These are phyloP conservation scores for Amphipoea oculea DNA, from an alignment of 2,888 invertebrate species.

Conservation along the genomic window DNA sequence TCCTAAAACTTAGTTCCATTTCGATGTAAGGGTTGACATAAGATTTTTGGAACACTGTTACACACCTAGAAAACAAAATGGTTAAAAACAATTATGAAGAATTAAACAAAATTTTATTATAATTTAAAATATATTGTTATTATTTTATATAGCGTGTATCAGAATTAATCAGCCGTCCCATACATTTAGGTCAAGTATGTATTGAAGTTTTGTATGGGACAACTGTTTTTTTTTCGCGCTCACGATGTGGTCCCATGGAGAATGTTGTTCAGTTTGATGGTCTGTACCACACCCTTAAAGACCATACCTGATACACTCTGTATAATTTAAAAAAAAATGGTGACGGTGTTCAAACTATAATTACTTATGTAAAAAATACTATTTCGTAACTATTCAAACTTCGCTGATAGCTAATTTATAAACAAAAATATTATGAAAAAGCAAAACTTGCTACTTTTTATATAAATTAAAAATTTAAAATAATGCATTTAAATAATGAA, in stretches of 20 bases:
- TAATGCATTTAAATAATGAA: slow-evolving; percentile 73
- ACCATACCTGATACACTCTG: not conserved
- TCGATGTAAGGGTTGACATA: slow-evolving; percentile 34
- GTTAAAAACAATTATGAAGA: not conserved
- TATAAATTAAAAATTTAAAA: slow-evolving; percentile 51
- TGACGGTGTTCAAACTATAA: slow-evolving; percentile 44
- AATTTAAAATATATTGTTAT: not conserved
- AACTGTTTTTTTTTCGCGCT: not conserved
- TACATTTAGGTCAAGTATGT: not conserved
- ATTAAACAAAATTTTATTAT: not conserved
- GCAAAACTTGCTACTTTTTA: slow-evolving; percentile 48
- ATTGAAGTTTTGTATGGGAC: not conserved
- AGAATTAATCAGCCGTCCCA: not conserved
- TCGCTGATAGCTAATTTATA: slow-evolving; percentile 50
- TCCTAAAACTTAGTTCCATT: slow-evolving; percentile 40
- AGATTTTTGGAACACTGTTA: slow-evolving; percentile 41
- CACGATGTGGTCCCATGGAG: not conserved
- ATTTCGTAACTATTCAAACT: slow-evolving; percentile 40
- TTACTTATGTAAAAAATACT: slow-evolving; percentile 27
- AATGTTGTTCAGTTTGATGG: not conserved
- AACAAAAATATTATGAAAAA: slow-evolving; percentile 37
- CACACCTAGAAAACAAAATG: not conserved
- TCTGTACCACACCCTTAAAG: not conserved
- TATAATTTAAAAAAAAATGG: not conserved
- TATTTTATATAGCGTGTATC: not conserved